These are phyloP conservation scores for Nymphalis c-album DNA, from an alignment of 2,888 invertebrate genomes.

Conservation along the genomic window DNA sequence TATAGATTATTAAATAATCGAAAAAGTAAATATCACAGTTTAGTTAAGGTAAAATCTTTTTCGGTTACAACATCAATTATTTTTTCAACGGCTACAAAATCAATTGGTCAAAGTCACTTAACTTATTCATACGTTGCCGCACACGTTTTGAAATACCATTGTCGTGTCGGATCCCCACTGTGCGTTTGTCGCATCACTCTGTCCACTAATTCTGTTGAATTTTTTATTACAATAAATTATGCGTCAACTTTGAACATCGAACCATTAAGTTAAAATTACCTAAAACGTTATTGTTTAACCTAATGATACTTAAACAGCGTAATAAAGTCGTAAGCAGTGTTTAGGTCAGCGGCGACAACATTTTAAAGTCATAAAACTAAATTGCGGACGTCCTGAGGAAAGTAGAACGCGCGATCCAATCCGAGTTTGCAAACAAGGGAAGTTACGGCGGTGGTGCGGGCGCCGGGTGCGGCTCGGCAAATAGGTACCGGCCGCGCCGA, in stretches of 20 bases:
- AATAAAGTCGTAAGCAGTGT: slow-evolving; percentile 52
- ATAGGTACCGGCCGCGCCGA: slow-evolving; percentile 72
- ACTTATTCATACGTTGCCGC: slow-evolving; percentile 50
- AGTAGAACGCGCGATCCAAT: slow-evolving; percentile 79
- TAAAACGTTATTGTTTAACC: not conserved
- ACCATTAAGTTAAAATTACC: not conserved
- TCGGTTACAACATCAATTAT: no score
- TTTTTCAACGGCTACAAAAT: slow-evolving; percentile 60
- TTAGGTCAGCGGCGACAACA: slow-evolving; percentile 63
- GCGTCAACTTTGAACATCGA: not conserved
- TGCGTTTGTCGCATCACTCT: slow-evolving; percentile 59
- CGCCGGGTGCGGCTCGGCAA: slow-evolving; percentile 64
- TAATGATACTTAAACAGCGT: slow-evolving; percentile 9
- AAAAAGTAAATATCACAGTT: slow-evolving; percentile 48
- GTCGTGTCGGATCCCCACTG: slow-evolving; percentile 67
- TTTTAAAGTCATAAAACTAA: slow-evolving; percentile 79
- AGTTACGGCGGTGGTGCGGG: slow-evolving; percentile 66
- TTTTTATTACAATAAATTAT: slow-evolving; percentile 49
- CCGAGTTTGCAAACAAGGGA: slow-evolving; percentile 81
- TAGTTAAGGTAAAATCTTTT: no score
- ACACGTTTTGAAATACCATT: slow-evolving; percentile 57
- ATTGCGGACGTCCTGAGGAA: slow-evolving; percentile 75
- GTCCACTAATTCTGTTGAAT: slow-evolving; percentile 44
- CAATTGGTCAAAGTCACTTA: slow-evolving; percentile 76
- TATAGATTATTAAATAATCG: slow-evolving; percentile 26